Evolutionary conservation across 2,113 vertebrate genomes (phyloP).

Genomic region (Onychostoma macrolepis): DNA sequence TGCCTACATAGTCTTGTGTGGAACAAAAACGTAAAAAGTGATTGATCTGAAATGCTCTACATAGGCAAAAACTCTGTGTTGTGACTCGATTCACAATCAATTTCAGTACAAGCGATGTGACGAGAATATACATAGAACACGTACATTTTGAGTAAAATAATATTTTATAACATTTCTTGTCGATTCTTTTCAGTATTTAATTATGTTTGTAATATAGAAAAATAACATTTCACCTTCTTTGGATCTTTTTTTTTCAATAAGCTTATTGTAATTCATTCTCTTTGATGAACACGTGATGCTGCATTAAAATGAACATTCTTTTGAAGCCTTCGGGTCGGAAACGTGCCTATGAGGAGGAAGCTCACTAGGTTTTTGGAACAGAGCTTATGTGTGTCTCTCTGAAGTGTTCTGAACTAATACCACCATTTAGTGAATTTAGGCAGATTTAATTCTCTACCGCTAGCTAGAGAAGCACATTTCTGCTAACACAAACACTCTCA

Average conservation of each 20-base stretch:
- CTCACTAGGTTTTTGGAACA: conserved; percentile 14
- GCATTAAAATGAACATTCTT: background rate
- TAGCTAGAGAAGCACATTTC: conserved; percentile 1
- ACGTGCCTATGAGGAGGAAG: background rate
- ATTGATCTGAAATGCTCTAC: background rate
- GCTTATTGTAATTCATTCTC: background rate
- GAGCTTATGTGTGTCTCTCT: conserved; percentile 19
- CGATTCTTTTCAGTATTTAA: background rate
- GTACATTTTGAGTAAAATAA: background rate
- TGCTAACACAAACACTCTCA: conserved; percentile 29
- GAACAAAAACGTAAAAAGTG: conserved; percentile 8
- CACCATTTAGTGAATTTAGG: conserved; percentile 17
- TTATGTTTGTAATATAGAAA: background rate
- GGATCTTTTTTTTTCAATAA: background rate
- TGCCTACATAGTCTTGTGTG: background rate
- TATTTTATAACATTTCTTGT: background rate
- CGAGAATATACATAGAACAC: background rate
- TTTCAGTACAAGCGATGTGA: background rate
- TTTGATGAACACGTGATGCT: background rate
- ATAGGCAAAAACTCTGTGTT: background rate
- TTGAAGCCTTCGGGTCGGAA: background rate
- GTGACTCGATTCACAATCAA: background rate
- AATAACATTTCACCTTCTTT: background rate
- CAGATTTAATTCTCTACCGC: conserved; percentile 4
- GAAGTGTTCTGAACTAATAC: conserved; percentile 30